Conservation (phyloP, 2,888 invertebrate species). For the Trichopria drosophilae region DNA sequence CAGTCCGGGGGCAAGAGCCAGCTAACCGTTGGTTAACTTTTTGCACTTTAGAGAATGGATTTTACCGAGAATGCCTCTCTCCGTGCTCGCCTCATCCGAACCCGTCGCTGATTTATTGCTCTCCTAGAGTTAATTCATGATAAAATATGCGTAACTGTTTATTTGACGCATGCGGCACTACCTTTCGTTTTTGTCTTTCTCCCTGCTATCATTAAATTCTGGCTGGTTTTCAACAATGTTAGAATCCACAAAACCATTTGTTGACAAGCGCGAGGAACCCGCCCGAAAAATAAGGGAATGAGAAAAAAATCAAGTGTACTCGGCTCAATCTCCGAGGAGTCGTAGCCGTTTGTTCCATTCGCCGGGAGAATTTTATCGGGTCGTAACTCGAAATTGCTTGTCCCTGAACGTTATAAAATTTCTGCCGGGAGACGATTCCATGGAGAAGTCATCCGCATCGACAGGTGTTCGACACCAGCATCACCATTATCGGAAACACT, state of each 20-base stretch:
- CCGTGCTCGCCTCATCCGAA: too few relatives aligned
- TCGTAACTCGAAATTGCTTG: constrained; percentile 47
- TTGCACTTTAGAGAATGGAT: constrained; percentile 7
- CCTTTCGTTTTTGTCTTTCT: too few relatives aligned
- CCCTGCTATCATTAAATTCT: too few relatives aligned
- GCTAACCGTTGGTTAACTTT: constrained; percentile 7
- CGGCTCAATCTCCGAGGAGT: background rate
- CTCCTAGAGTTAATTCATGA: too few relatives aligned
- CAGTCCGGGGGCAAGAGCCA: constrained; percentile 13
- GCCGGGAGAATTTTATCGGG: constrained; percentile 44
- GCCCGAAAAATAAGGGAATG: too few relatives aligned
- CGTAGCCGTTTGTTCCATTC: background rate
- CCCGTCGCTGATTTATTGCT: constrained; percentile 7
- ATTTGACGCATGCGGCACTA: too few relatives aligned
- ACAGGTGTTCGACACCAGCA: constrained; percentile 21
- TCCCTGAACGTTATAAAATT: constrained; percentile 47
- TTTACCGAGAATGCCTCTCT: constrained; percentile 4
- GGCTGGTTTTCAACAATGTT: too few relatives aligned
- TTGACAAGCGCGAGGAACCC: too few relatives aligned
- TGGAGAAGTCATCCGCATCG: constrained; percentile 26
- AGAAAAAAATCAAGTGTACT: background rate
- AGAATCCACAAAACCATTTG: too few relatives aligned
- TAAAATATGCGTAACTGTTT: too few relatives aligned
- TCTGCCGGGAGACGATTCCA: constrained; percentile 29
- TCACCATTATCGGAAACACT: too few relatives aligned